Percentiles rank a stretch among this genome's conserved stretches.
These are phyloP conservation scores for Corythornis madagascariensis DNA, from an alignment of 2,113 vertebrate genomes.

Conservation along the genomic window DNA sequence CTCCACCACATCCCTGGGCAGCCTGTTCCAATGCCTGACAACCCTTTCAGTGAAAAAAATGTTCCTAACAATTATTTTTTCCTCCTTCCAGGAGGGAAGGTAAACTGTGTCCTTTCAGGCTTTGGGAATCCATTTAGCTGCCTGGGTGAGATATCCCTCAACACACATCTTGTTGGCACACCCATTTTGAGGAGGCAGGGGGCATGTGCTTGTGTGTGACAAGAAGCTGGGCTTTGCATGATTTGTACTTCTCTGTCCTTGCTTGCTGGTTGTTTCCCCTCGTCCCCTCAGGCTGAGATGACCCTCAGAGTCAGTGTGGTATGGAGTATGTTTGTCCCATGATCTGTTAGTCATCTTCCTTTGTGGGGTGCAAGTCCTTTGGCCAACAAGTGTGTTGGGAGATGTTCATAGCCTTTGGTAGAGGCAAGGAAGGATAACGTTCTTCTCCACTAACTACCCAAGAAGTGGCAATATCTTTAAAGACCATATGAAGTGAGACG, in stretches of 20 bases:
- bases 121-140: neutral
- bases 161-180: neutral
- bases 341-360: neutral
- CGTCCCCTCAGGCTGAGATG: fast-evolving
- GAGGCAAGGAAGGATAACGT: neutral
- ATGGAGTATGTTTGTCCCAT: neutral
- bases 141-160: neutral
- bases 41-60: too few relatives aligned
- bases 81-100: neutral
- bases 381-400: neutral
- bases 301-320: neutral
- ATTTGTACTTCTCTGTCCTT: neutral
- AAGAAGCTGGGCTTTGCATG: neutral
- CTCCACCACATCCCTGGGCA: too few relatives aligned
- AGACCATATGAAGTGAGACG: neutral
- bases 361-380: neutral
- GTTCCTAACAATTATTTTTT: too few relatives aligned
- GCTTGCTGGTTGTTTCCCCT: neutral
- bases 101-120: neutral
- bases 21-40: too few relatives aligned
- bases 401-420: neutral
- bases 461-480: neutral
- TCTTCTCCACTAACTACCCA: neutral
- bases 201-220: neutral
- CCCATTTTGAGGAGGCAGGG: fast-evolving